Evolutionary conservation across 1,140 invertebrate species (phyloP).

Genomic region (Rhagoletis zephyria): DNA sequence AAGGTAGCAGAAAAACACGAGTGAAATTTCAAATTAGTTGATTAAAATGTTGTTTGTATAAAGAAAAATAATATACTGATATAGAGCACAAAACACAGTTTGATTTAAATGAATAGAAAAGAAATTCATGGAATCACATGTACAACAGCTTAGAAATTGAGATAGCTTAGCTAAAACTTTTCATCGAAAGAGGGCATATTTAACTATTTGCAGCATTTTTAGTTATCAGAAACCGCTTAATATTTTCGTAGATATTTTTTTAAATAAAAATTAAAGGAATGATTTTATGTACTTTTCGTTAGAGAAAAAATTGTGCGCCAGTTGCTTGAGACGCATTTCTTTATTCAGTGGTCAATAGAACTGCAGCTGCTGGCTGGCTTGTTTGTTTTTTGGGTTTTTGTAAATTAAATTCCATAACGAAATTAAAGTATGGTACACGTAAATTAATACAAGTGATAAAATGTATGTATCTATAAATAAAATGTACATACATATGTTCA

Average conservation of each 20-base stretch:
- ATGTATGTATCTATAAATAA: background rate
- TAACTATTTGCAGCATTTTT: too few species aligned
- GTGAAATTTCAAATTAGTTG: background rate
- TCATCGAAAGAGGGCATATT: background rate
- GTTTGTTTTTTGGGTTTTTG: too few species aligned
- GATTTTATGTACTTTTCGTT: background rate
- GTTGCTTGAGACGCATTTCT: too few species aligned
- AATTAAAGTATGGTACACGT: conserved; percentile 5
- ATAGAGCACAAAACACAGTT: background rate
- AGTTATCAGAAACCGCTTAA: conserved; percentile 3
- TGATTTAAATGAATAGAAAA: background rate
- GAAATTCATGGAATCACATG: conserved; percentile 8
- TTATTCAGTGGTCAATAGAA: too few species aligned
- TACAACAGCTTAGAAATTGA: background rate
- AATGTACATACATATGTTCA: background rate
- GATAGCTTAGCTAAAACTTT: background rate
- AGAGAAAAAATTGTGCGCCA: too few species aligned
- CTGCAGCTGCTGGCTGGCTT: too few species aligned
- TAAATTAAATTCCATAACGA: background rate
- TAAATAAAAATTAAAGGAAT: conserved; percentile 25
- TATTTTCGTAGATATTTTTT: conserved; percentile 2
- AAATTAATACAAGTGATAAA: conserved; percentile 4
- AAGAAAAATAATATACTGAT: background rate
- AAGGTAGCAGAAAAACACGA: too few species aligned
- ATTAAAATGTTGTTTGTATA: background rate